phyloP scores from a whole-genome alignment of 2,888 invertebrate species.

The Meteorus cinctellus region DNA sequence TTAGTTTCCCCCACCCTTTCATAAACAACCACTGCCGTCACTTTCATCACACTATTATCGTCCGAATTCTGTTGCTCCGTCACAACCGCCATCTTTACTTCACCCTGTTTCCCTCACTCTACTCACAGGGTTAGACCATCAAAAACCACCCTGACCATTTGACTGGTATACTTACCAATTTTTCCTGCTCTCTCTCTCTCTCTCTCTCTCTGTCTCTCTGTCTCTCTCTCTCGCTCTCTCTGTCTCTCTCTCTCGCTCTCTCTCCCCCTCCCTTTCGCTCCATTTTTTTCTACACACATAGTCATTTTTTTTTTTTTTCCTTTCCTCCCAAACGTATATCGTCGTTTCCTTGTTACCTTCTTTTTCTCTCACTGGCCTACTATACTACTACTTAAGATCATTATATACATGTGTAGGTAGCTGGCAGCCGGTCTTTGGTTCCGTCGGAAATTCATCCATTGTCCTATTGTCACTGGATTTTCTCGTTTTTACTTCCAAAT shows the following conservation, averaged over 20 bases:
- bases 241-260: not conserved
- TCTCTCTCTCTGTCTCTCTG: not conserved
- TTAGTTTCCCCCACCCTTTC: not conserved
- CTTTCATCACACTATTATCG: conserved; percentile 10
- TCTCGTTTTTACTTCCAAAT: conserved; percentile 43
- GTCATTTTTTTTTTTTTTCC: not conserved
- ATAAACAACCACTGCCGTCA: conserved; percentile 1
- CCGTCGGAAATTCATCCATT: conserved; percentile 66
- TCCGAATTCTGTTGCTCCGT: not conserved
- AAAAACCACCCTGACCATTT: conserved; percentile 25
- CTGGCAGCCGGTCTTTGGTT: conserved; percentile 59
- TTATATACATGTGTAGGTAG: conserved; percentile 9
- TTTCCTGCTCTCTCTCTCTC: not conserved
- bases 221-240: not conserved
- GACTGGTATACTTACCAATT: conserved; percentile 23
- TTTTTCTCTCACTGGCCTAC: conserved; percentile 35
- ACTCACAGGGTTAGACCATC: conserved; percentile 16
- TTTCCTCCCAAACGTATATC: conserved; percentile 18
- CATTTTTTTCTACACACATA: too few species aligned
- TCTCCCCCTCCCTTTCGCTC: not conserved
- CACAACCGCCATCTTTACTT: conserved; percentile 3
- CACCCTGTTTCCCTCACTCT: not conserved
- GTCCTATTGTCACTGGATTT: conserved; percentile 64
- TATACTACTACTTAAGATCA: conserved; percentile 12
- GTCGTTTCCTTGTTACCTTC: not conserved